phyloP scores from a whole-genome alignment of 2,113 vertebrate species.

The Labeo rohita region DNA sequence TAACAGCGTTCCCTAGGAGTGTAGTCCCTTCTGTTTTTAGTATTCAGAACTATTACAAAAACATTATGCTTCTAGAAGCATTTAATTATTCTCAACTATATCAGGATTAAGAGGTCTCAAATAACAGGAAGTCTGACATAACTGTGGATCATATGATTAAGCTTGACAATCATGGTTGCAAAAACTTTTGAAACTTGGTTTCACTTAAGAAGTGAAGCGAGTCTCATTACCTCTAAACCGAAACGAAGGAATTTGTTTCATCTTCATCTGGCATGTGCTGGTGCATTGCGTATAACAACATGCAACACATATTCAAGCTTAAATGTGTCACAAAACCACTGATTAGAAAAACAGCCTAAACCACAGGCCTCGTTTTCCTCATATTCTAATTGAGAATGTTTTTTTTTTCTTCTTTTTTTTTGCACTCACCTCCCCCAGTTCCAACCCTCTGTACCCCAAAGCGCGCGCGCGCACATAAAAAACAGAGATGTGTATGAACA shows the following conservation, averaged over 20 bases:
- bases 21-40: background rate
- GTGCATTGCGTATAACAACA: conserved; percentile 26
- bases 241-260: conserved; percentile 34
- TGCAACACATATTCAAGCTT: conserved; percentile 39
- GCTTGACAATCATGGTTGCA: background rate
- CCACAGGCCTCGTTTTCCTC: conserved; percentile 51
- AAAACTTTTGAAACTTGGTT: background rate
- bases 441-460: conserved; percentile 21
- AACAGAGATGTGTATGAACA: background rate
- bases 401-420: conserved; percentile 27
- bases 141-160: background rate
- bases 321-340: conserved; percentile 61
- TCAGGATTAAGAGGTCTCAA: background rate
- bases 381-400: conserved; percentile 30
- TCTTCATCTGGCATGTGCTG: conserved; percentile 1
- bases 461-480: background rate
- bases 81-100: background rate
- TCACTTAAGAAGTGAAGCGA: background rate
- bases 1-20: background rate
- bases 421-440: conserved; percentile 23
- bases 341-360: conserved; percentile 60
- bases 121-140: background rate
- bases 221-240: background rate
- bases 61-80: background rate
- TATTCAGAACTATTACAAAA: background rate